phyloP scores from a whole-genome alignment of 2,888 invertebrate genomes.

The Scaptomyza parva region DNA sequence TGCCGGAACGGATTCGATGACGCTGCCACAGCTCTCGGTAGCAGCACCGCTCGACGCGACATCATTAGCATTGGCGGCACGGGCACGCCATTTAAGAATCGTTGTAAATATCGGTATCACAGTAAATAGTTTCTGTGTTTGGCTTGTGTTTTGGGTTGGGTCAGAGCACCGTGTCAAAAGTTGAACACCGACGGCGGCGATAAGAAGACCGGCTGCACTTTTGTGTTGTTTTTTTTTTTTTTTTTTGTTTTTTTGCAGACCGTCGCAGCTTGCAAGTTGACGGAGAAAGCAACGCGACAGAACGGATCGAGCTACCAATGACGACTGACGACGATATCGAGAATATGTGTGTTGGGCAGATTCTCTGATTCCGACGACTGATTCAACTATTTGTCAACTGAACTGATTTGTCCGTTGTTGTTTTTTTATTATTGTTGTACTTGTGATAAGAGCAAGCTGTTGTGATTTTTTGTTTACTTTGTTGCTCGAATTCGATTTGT shows the following conservation, averaged over 20 bases:
- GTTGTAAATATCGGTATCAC: conserved; percentile 2
- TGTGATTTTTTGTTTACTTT: conserved; percentile 46
- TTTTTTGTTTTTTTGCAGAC: conserved; percentile 19
- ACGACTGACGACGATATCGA: conserved; percentile 30
- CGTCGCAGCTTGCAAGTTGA: conserved; percentile 21
- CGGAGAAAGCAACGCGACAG: conserved; percentile 23
- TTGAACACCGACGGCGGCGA: conserved; percentile 50
- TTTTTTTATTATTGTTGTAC: conserved; percentile 15
- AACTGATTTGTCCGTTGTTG: conserved; percentile 12
- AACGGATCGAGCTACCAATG: conserved; percentile 40
- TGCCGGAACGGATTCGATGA: conserved; percentile 67
- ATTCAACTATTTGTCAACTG: conserved; percentile 26
- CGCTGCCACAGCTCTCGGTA: conserved; percentile 20
- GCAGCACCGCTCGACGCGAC: conserved; percentile 63
- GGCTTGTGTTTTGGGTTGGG: neutral
- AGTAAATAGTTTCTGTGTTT: neutral
- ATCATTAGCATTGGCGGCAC: conserved; percentile 71
- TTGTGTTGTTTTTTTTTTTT: neutral
- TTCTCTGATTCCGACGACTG: conserved; percentile 27
- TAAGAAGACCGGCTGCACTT: conserved; percentile 21
- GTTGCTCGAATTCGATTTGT: conserved; percentile 27
- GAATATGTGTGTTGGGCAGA: conserved; percentile 15
- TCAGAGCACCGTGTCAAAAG: conserved; percentile 52
- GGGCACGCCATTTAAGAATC: conserved; percentile 52
- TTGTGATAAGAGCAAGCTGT: conserved; percentile 54